Evolutionary conservation across 2,113 vertebrate genomes (phyloP), one percentile per base, ranked within the genome.

Genomic region (Oryzias celebensis): DNA sequence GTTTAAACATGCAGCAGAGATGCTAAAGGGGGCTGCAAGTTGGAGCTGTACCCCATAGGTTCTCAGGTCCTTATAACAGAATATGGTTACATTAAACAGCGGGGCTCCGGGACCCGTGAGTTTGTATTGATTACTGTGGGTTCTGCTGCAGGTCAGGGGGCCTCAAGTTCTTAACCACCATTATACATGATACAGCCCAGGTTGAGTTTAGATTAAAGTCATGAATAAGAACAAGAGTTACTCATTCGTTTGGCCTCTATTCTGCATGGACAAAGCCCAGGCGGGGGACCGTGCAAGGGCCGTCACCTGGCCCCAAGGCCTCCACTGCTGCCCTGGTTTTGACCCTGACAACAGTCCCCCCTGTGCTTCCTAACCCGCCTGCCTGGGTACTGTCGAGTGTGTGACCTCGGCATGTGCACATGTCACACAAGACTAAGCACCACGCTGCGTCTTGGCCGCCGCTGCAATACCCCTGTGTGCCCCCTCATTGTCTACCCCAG

Each of bases 161-260:
- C 62, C 71, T 77, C 62, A 17, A 4, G 54, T 66, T 72, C 80
- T 73, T 75, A 28, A 74, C 52, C 72, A 48, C 24, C 69, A 59
- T 42, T 61, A 77, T 73, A 78, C 78, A 90, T 89, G 82, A 85
- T 82, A 85, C 77, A 85, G 77, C 75, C 63, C 17, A 45, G 80
- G 82, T 82, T 71, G 83, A 86, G 85, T 89, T 82, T 85, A 81
- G 77, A 89, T 89, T 85, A 83, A 87, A 84, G 80, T 85, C 81
- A 80, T 87, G 88, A 89, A 92, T 89, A 89, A 85, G 83, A 90
- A 91, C 89, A 84, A 86, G 85, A 89, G 88, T 83, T 90, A 90
- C 80, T 90, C 88, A 88, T 92, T 92, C 90, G 90, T 92, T 88
- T 84, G 81, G 81, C 73, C 73, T 65, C 84, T 79, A 79, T 90